Conservation (phyloP, 2,797 vertebrate genomes). For the Ispidina lecontei region DNA sequence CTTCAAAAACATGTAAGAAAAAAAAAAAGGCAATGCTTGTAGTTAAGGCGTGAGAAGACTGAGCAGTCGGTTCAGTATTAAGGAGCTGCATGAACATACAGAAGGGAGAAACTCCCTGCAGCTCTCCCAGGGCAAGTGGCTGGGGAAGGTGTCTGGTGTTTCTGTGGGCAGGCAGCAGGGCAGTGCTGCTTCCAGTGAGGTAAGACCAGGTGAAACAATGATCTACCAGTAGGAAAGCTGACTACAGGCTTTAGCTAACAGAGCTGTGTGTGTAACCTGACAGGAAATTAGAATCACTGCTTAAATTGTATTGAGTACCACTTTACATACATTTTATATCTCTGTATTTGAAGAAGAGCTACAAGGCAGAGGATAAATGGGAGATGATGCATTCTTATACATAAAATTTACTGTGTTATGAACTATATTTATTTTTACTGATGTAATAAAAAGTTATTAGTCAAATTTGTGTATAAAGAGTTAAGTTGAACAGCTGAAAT, state of each 20-base stretch:
- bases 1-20: neutral
- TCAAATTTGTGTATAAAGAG: neutral
- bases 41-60: neutral
- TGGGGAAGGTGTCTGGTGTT: neutral
- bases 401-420: neutral
- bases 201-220: neutral
- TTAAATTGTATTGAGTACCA: neutral
- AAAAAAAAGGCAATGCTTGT: neutral
- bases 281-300: neutral
- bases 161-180: neutral
- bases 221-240: neutral
- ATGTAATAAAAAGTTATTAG: neutral
- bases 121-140: fast-evolving
- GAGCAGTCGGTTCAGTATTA: neutral
- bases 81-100: neutral
- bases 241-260: neutral
- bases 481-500: neutral
- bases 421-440: neutral
- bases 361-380: neutral
- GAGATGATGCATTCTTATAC: neutral
- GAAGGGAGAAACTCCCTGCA: neutral
- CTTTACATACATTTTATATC: neutral
- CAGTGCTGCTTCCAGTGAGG: neutral
- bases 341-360: neutral
- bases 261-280: neutral